These are phyloP conservation scores for Myocastor coypus DNA, from an alignment of 2,113 vertebrate genomes.

Conservation along the genomic window DNA sequence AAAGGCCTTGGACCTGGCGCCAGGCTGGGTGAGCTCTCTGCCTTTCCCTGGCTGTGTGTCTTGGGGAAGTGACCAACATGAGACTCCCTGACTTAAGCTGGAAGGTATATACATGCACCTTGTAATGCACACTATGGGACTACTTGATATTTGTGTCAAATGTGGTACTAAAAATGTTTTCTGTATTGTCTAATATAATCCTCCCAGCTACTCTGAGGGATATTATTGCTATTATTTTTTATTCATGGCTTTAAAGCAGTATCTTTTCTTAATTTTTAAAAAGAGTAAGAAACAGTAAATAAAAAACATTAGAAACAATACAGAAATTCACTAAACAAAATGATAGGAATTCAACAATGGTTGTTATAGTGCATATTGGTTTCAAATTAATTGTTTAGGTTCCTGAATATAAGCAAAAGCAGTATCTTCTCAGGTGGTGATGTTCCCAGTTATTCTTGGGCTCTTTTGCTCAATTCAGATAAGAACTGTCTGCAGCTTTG, in stretches of 20 bases:
- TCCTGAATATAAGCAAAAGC: background rate
- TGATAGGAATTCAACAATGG: no score
- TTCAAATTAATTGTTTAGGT: no score
- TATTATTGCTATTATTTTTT: background rate
- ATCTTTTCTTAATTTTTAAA: background rate
- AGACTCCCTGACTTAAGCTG: background rate
- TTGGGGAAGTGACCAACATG: background rate
- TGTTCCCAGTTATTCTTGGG: background rate
- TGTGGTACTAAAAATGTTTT: background rate
- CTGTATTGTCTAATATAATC: slow-evolving; percentile 6
- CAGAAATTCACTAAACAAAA: no score
- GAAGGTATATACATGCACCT: background rate
- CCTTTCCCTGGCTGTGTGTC: background rate
- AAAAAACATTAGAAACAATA: no score
- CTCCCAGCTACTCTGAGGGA: background rate
- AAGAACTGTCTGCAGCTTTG: background rate
- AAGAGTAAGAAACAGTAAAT: no score
- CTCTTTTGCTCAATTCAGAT: background rate
- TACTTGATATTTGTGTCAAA: background rate
- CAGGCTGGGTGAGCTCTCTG: background rate
- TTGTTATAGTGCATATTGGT: no score
- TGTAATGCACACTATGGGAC: background rate
- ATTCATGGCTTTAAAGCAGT: background rate
- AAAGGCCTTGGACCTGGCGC: background rate
- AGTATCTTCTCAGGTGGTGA: background rate